Evolutionary conservation across 2,797 vertebrate genomes (phyloP).

Genomic region (Crocodylus rhombifer): DNA sequence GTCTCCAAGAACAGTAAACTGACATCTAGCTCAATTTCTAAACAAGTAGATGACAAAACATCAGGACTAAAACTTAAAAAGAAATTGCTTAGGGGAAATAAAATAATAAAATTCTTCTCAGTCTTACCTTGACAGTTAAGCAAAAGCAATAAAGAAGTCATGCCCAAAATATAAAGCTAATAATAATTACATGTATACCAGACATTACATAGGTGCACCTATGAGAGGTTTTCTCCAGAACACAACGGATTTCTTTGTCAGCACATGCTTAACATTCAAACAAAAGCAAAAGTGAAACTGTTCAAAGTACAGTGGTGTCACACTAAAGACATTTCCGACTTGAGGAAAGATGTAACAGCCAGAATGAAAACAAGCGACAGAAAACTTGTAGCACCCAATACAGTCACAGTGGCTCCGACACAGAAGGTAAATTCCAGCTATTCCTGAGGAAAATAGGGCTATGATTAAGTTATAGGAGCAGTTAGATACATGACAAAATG

Average conservation of each 20-base stretch:
- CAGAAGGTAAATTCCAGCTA: background rate
- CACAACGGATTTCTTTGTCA: background rate
- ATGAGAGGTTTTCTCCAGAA: background rate
- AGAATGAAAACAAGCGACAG: background rate
- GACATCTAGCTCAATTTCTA: background rate
- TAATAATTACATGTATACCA: background rate
- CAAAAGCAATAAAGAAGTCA: background rate
- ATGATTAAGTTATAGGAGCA: background rate
- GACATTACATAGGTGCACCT: background rate
- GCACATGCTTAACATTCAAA: background rate
- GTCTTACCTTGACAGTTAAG: background rate
- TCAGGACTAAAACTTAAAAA: background rate
- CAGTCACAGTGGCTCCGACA: background rate
- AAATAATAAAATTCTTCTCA: background rate
- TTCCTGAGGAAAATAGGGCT: background rate
- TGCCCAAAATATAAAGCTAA: background rate
- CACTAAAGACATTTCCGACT: constrained; percentile 14
- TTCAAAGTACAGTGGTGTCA: background rate
- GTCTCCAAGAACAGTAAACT: background rate
- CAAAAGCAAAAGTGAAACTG: constrained; percentile 71
- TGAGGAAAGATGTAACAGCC: background rate
- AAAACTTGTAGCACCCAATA: background rate
- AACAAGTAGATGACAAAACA: background rate
- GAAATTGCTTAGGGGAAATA: rapidly evolving
- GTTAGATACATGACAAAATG: background rate